These are phyloP conservation scores for Hylaea fasciaria DNA, from an alignment of 2,888 invertebrate genomes.

Conservation along the genomic window DNA sequence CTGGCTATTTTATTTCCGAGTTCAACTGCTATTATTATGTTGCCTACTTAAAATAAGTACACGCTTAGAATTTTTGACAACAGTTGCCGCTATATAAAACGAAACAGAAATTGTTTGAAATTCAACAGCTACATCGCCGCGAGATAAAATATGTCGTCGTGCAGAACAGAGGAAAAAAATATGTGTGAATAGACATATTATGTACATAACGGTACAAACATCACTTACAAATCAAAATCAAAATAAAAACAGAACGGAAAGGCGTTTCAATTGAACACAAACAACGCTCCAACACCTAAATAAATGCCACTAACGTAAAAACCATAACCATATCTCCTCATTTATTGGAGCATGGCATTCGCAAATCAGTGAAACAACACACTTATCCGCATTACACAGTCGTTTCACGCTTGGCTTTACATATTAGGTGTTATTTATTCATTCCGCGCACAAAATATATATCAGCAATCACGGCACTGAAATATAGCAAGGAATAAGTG, in stretches of 20 bases:
- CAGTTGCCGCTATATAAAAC: too few species aligned
- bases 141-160: too few species aligned
- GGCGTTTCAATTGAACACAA: background rate
- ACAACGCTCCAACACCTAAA: background rate
- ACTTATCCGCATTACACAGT: conserved; percentile 25
- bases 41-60: too few species aligned
- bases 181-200: too few species aligned
- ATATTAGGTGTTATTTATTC: conserved; percentile 29
- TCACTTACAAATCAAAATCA: background rate
- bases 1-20: conserved; percentile 4
- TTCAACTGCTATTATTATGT: too few species aligned
- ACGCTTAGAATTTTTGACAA: too few species aligned
- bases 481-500: conserved; percentile 21
- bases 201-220: too few species aligned
- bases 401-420: conserved; percentile 23
- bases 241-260: too few species aligned
- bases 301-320: conserved; percentile 19
- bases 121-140: too few species aligned
- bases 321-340: conserved; percentile 32
- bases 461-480: conserved; percentile 25
- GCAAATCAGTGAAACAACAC: conserved; percentile 27
- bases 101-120: too few species aligned
- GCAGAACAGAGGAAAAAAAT: too few species aligned
- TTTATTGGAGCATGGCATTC: conserved; percentile 19
- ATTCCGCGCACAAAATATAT: conserved; percentile 22